A percentile compares a stretch with the other conserved stretches of the same genome.
These are phyloP conservation scores for Masticophis lateralis DNA, from an alignment of 2,797 vertebrate species.

Conservation along the genomic window DNA sequence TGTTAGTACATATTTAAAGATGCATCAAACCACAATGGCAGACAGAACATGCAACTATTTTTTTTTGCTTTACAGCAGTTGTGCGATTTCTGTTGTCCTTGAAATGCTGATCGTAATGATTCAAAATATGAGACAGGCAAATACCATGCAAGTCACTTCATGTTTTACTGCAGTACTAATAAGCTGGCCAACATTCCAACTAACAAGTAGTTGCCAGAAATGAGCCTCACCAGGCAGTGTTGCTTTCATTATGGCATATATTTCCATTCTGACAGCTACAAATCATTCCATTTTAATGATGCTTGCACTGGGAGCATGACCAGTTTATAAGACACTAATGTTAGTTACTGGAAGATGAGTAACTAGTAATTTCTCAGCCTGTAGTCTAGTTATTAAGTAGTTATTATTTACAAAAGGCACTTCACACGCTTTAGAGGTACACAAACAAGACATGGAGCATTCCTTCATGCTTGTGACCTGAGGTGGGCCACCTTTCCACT, in stretches of 20 bases:
- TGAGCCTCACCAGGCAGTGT: conserved; percentile 38
- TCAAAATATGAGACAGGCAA: conserved; percentile 50
- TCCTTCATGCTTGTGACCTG: conserved; percentile 78
- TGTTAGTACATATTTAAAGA: conserved; percentile 73
- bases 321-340: conserved; percentile 52
- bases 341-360: conserved; percentile 68
- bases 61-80: conserved; percentile 27
- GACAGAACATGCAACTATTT: conserved; percentile 70
- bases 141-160: conserved; percentile 54
- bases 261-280: conserved; percentile 51
- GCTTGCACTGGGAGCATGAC: not conserved
- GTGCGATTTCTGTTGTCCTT: conserved; percentile 45
- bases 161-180: conserved; percentile 49
- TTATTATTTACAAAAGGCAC: conserved; percentile 58
- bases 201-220: conserved; percentile 25
- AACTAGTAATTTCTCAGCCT: conserved; percentile 58
- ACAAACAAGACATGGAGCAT: conserved; percentile 73
- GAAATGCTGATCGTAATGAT: conserved; percentile 45
- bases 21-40: conserved; percentile 69
- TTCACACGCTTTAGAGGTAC: conserved; percentile 44
- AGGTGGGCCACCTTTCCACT: conserved; percentile 68
- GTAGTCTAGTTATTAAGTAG: conserved; percentile 70
- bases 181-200: conserved; percentile 38
- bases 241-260: conserved; percentile 33
- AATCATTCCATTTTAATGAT: conserved; percentile 44